Conservation (phyloP, 2,113 vertebrate genomes). For the Thalassoma bifasciatum region DNA sequence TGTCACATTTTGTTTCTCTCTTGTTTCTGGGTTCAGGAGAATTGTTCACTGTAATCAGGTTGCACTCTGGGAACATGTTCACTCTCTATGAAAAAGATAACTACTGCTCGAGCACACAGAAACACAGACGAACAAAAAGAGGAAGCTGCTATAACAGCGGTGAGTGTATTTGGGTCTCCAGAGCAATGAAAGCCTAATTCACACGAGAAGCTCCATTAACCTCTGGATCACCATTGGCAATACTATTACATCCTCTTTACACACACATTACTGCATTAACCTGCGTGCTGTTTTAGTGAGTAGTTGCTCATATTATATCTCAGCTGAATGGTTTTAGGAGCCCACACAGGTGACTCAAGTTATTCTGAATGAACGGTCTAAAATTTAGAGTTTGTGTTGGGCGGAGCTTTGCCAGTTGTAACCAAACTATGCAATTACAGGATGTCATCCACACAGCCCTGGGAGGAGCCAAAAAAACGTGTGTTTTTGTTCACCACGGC, state of each 20-base stretch:
- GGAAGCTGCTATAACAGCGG: constrained; percentile 30
- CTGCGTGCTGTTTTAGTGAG: constrained; percentile 40
- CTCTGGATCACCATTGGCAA: constrained; percentile 63
- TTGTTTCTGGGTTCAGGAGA: neutral
- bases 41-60: constrained; percentile 7
- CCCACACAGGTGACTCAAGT: constrained; percentile 23
- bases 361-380: constrained; percentile 26
- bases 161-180: constrained; percentile 44
- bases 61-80: constrained; percentile 23
- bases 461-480: constrained; percentile 14
- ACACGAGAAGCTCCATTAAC: constrained; percentile 73
- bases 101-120: neutral
- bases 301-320: constrained; percentile 21
- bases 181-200: constrained; percentile 57
- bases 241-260: constrained; percentile 54
- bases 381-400: constrained; percentile 7
- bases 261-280: constrained; percentile 56
- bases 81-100: constrained; percentile 21
- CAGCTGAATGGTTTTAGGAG: constrained; percentile 2
- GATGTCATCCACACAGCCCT: constrained; percentile 13
- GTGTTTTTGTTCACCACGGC: neutral
- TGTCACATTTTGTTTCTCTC: neutral
- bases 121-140: constrained; percentile 4
- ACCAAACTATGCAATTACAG: neutral
- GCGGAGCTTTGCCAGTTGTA: constrained; percentile 18